Base-by-base conservation (phyloP, 2,888 invertebrate genomes). In the Athetis lepigone region DNA sequence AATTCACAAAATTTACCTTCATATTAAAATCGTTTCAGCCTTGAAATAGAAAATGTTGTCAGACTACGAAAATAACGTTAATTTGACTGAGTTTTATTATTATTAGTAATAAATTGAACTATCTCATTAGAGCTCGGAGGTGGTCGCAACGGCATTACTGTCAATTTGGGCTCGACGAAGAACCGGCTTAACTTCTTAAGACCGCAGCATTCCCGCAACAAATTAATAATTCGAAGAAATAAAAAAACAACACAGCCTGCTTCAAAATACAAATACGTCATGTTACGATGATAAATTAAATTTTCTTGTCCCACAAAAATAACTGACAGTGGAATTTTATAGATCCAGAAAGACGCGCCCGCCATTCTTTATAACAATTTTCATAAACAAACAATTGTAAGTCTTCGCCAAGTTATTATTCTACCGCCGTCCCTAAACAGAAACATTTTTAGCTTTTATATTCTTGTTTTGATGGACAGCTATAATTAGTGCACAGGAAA, bases 401-500 rank as follows among this genome's bases (percentile, higher is more conserved):
- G 19, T 58, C 54, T 49, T 64, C 27, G 43, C 19, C 11, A 51
- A 56, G 43, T 54, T 69, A 72, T 76, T 79, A 66, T 66, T 72
- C 46, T 37, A 36, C 18, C n/a, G 47, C 27, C 47, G 54, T 11
- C 29, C 11, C 46, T 55, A 45, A 39, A 52, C 45, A 29, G 37
- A 76, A 79, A 71, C 37, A 55, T 67, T 68, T 58, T 49, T 18
- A 40, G 46, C 49, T 52, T 62, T 69, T 77, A 60, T 79, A 27
- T 49, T 68, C 29, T 64, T 68, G 43, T 62, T 76, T 68, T 79
- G 77, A 80, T 57, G 23, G 68, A 79, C 69, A 62, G 63, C 50
- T 68, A 57, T 79, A 76, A 79, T 76, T 64, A 76, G 64, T 23
- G 33, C 29, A 37, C 25, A 50, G 61, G 73, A 71, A 79, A 76